Evolutionary conservation across 2,797 vertebrate genomes (phyloP), one percentile per base, ranked within the genome.

Genomic region (Pyrocephalus nanus): DNA sequence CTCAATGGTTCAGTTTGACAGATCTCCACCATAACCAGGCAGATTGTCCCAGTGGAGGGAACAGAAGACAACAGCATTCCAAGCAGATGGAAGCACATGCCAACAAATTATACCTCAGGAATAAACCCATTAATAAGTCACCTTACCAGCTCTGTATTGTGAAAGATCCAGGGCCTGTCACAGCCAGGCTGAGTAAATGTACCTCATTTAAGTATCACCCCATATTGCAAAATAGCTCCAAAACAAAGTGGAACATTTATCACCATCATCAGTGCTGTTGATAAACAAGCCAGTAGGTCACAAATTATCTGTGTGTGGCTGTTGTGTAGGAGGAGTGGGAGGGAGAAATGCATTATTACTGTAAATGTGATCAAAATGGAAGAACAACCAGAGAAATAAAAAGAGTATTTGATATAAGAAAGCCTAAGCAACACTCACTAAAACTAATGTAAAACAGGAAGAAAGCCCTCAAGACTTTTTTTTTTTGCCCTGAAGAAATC

Each of bases 321-420:
- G 42, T 36, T 1, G 7, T 45, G 90, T 85, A 86, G 93, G 94
- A 91, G 82, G 86, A 43, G 43, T 43, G 43, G 89, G 85, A 94
- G 81, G 73, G 19, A 90, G 58, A 90, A 90, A 55, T 11, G 7
- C 40, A 58, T 67, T 80, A 18, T 96, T 96, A 96, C 95, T 75
- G 93, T 94, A 97, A 97, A 93, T 88, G 40, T 83, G 87, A 92
- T 62, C 75, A 83, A 78, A 93, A 92, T 88, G 70, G 73, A 61
- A 93, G 77, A 92, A 89, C 45, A 85, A 66, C n/a, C 2, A 0
- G 73, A 95, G 78, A 93, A 74, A 25, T n/a, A 88, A 54, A 47
- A 55, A 79, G 86, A 43, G 16, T 47, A 47, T 29, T 87, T 87
- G 42, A 71, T 54, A 67, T 76, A 90, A 84, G 43, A 83, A n/a